Base-by-base conservation (phyloP, 2,888 invertebrate genomes). In the Thumatha senex region DNA sequence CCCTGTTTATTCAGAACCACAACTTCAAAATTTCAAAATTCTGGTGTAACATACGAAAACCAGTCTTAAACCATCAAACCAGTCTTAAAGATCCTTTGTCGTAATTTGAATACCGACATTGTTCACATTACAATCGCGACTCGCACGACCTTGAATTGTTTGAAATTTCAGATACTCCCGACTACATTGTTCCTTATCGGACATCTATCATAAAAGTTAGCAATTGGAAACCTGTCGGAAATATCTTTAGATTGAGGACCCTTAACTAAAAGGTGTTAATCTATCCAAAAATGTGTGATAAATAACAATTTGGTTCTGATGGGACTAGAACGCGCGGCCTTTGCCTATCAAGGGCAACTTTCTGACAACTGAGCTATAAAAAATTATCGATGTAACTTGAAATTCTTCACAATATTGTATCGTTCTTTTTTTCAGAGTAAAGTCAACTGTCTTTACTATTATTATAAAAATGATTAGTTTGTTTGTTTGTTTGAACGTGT, bases 141-240 rank as follows among this genome's bases (percentile, higher is more conserved):
- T 56, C 66, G 29, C 62, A 62, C 40, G 56, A 36, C 63, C 63
- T 56, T 63, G 58, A 45, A 58, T 58, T 62, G 62, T 63, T 65
- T 13, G 10, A 44, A n/a, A 40, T 38, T 35, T 46, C 45, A 30
- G n/a, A 45, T 41, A 12, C 14, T 34, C 39, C 24, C 7, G 12
- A 33, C 1, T 24, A 30, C 42, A 39, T 39, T 48, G 38, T 48
- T 18, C 30, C 13, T 35, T 40, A 31, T 24, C 24, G 10, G 14
- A 10, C 30, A 30, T 42, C 42, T 30, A 47, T 47, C 40, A 48
- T 31, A 38, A 33, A 31, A 41, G 10, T 31, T 29, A 24, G 40
- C 34, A 44, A 44, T 15, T 40, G 33, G 29, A 47, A 47, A 47
- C 40, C 14, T 40, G 46, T 29, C 24, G 12, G 24, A 40, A 46